These are phyloP conservation scores for Montipora capitata DNA, from an alignment of 92 coral and sea anemone species.

Conservation along the genomic window DNA sequence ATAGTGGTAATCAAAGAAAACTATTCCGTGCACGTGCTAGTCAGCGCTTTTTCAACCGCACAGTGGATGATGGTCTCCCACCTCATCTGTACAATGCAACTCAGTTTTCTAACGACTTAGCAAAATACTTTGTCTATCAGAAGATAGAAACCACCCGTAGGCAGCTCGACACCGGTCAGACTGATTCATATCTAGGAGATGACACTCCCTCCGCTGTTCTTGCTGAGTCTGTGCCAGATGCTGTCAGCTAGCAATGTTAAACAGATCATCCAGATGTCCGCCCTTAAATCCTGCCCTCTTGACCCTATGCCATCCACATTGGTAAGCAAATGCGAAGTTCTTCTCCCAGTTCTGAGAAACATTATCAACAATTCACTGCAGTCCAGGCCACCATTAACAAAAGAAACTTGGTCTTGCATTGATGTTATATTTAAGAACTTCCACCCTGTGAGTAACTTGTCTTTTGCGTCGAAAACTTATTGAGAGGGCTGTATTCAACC, in stretches of 20 bases:
- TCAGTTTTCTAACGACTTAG: no score
- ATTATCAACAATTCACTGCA: background rate
- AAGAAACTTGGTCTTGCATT: background rate
- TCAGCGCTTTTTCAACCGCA: background rate
- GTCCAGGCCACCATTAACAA: background rate
- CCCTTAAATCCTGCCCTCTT: no score
- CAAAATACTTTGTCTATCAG: constrained; percentile 66
- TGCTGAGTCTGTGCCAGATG: constrained; percentile 2
- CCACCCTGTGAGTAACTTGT: background rate
- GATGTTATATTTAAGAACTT: background rate
- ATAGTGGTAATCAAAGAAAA: constrained; percentile 40
- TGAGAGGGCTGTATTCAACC: background rate
- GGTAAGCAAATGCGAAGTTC: constrained; percentile 5
- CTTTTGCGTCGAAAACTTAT: background rate
- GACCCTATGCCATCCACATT: background rate
- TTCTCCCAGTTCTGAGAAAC: background rate
- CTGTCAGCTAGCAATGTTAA: constrained; percentile 7
- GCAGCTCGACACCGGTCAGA: constrained; percentile 6
- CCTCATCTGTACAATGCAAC: constrained; percentile 2
- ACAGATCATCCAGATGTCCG: background rate
- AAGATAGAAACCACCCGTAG: constrained; percentile 41
- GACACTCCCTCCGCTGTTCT: constrained; percentile 4
- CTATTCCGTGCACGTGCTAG: constrained; percentile 27
- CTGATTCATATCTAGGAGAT: constrained; percentile 10
- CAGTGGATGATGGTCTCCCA: constrained; percentile 12